These are phyloP conservation scores for Lepidochrysops patricia DNA, from an alignment of 2,888 invertebrate species.

Conservation along the genomic window DNA sequence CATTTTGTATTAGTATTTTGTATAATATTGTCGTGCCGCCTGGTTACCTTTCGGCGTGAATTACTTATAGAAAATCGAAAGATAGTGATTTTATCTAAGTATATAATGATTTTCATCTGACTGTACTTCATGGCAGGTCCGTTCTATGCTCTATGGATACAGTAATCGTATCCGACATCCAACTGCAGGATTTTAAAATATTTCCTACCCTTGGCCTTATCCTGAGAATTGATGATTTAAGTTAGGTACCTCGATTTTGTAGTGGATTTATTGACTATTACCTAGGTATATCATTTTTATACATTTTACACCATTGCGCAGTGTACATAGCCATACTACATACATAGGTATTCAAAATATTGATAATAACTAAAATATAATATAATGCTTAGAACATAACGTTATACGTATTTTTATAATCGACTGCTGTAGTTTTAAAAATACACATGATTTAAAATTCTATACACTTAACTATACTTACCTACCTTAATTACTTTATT, in stretches of 20 bases:
- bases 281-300: neutral
- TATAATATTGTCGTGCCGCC: too few species aligned
- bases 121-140: too few species aligned
- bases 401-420: constrained; percentile 9
- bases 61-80: too few species aligned
- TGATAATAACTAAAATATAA: neutral
- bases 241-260: neutral
- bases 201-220: too few species aligned
- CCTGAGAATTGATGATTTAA: neutral
- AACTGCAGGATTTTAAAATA: neutral
- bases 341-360: neutral
- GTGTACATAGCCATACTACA: neutral
- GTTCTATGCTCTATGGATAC: neutral
- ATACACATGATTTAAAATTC: neutral
- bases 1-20: too few species aligned
- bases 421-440: neutral
- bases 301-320: neutral
- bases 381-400: neutral
- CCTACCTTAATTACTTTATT: too few species aligned
- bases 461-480: constrained; percentile 3
- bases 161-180: too few species aligned
- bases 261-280: neutral
- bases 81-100: too few species aligned
- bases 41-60: too few species aligned
- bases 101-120: too few species aligned